These are phyloP conservation scores for Rhyacophila brunnea DNA, from an alignment of 1,140 invertebrate genomes.

Conservation along the genomic window DNA sequence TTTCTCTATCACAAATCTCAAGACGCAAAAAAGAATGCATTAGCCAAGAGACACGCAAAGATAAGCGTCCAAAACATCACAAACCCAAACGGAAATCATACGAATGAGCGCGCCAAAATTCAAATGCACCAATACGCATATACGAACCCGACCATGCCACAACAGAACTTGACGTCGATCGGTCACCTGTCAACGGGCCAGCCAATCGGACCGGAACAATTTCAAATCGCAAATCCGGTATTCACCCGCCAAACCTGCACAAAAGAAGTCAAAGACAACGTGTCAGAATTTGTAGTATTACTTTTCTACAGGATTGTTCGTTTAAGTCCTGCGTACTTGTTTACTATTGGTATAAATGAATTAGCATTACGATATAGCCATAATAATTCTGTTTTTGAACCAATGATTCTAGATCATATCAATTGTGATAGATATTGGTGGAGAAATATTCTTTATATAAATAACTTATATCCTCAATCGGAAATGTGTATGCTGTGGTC, in stretches of 20 bases:
- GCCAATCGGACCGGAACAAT: slow-evolving; percentile 2
- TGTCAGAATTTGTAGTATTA: slow-evolving; percentile 18
- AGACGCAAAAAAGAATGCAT: slow-evolving; percentile 46
- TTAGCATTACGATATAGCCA: slow-evolving; percentile 64
- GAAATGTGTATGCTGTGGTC: slow-evolving; percentile 89
- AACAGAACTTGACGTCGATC: neutral
- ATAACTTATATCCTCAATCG: slow-evolving; percentile 72
- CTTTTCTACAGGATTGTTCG: slow-evolving; percentile 60
- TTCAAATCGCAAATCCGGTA: slow-evolving; percentile 13
- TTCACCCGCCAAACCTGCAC: slow-evolving; percentile 25
- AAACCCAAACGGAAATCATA: slow-evolving; percentile 41
- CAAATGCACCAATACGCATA: slow-evolving; percentile 30
- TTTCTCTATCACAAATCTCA: slow-evolving; percentile 68
- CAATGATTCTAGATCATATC: slow-evolving; percentile 68
- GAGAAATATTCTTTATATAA: slow-evolving; percentile 79
- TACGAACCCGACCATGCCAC: slow-evolving; percentile 6
- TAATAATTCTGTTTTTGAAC: slow-evolving; percentile 72
- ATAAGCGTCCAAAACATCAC: slow-evolving; percentile 31
- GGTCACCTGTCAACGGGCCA: neutral
- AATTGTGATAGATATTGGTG: slow-evolving; percentile 80
- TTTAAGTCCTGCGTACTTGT: slow-evolving; percentile 77
- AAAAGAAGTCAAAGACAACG: slow-evolving; percentile 19
- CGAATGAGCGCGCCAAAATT: slow-evolving; percentile 11
- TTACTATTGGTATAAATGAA: slow-evolving; percentile 73
- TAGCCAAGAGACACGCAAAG: slow-evolving; percentile 36